Conservation (phyloP, 2,113 vertebrate genomes). For the Passer montanus region DNA sequence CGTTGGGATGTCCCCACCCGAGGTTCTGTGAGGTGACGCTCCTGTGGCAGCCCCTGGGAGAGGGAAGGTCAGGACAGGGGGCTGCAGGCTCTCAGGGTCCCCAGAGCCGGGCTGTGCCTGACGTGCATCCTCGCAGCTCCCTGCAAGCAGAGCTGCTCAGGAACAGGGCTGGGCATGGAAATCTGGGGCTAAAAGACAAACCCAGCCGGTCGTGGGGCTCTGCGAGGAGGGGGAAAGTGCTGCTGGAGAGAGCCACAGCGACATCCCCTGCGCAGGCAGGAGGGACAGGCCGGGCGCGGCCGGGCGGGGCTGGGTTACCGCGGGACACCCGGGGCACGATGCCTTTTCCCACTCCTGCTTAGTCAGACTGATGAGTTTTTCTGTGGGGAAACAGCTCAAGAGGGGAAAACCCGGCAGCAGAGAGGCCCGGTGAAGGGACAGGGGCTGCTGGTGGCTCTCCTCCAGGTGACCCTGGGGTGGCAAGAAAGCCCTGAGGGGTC, state of each 20-base stretch:
- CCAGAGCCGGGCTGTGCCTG: background rate
- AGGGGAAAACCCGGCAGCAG: background rate
- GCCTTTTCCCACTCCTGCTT: too few species aligned
- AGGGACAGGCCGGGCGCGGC: background rate
- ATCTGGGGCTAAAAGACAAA: background rate
- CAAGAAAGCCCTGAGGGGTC: background rate
- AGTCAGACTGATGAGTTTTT: background rate
- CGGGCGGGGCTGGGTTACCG: background rate
- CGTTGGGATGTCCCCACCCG: background rate
- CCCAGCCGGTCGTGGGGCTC: rapidly evolving
- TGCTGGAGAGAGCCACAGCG: slow-evolving; percentile 2
- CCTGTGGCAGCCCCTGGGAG: background rate
- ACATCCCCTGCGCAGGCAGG: background rate
- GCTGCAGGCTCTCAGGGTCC: background rate
- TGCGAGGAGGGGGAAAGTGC: background rate
- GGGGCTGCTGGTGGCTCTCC: background rate
- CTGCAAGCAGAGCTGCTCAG: rapidly evolving
- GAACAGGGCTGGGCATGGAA: background rate
- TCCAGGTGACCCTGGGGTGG: rapidly evolving
- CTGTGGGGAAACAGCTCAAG: background rate
- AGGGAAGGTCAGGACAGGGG: background rate
- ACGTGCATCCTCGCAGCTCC: background rate
- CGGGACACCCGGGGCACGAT: background rate
- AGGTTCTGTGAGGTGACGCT: background rate
- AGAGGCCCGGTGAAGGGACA: background rate